These are phyloP conservation scores for Notodonta dromedarius DNA, from an alignment of 2,888 invertebrate species.

Conservation along the genomic window DNA sequence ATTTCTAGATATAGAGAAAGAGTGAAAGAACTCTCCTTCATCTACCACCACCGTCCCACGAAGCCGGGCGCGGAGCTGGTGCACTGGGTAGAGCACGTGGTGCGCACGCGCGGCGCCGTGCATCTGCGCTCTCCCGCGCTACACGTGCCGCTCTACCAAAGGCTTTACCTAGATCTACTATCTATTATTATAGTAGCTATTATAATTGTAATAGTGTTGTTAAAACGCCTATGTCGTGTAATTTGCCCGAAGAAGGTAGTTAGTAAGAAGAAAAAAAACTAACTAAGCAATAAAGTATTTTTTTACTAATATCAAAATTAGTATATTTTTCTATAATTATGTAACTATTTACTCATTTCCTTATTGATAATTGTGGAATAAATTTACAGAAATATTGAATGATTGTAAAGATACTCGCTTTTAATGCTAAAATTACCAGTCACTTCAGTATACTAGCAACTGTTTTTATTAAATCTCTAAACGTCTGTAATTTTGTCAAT, in stretches of 20 bases:
- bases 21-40: conserved; percentile 34
- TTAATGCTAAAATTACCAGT: too few relatives aligned
- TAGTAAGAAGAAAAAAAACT: conserved; percentile 16
- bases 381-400: too few relatives aligned
- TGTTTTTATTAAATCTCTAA: too few relatives aligned
- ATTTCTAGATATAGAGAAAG: conserved; percentile 38
- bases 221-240: conserved; percentile 7
- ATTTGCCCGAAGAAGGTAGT: conserved; percentile 11
- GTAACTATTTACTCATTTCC: too few relatives aligned
- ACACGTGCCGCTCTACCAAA: conserved; percentile 39
- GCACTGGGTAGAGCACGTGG: conserved; percentile 87
- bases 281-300: not conserved
- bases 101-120: conserved; percentile 78
- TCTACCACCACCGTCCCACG: conserved; percentile 66
- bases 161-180: conserved; percentile 47
- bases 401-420: too few relatives aligned
- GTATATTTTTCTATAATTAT: too few relatives aligned
- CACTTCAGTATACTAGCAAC: too few relatives aligned
- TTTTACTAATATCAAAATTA: too few relatives aligned
- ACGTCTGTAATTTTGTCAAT: too few relatives aligned
- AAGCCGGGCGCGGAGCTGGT: conserved; percentile 82
- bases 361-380: too few relatives aligned
- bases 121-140: conserved; percentile 56
- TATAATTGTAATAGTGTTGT: conserved; percentile 2
- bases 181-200: conserved; percentile 11